Evolutionary conservation across 2,113 vertebrate genomes (phyloP).

Genomic region (Deroptyus accipitrinus): DNA sequence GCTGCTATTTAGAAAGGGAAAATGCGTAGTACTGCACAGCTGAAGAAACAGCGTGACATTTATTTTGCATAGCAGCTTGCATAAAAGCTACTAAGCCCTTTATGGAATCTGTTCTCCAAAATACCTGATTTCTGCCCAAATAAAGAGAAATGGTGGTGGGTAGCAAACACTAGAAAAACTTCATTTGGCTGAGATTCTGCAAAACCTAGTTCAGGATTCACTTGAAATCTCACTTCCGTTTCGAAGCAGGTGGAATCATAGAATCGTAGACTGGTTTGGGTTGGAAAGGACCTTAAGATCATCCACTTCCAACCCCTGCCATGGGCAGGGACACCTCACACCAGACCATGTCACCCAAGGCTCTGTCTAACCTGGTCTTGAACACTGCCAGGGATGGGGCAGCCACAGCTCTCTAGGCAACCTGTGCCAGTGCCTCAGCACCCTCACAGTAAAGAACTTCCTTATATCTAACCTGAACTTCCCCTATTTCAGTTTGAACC

Average conservation of each 20-base stretch:
- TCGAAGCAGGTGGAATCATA: neutral
- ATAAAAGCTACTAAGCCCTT: neutral
- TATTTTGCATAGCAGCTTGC: constrained; percentile 14
- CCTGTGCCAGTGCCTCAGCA: neutral
- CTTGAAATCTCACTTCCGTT: neutral
- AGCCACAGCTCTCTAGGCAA: neutral
- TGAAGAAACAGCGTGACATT: constrained; percentile 41
- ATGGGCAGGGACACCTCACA: neutral
- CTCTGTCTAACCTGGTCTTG: neutral
- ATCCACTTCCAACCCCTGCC: neutral
- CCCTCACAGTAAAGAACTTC: neutral
- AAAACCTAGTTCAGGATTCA: neutral
- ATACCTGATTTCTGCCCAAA: neutral
- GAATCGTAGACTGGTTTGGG: neutral
- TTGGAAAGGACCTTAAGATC: neutral
- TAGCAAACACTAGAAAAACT: neutral
- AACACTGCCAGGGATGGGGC: neutral
- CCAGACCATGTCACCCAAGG: neutral
- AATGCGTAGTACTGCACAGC: neutral
- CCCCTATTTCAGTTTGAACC: neutral
- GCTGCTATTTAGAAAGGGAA: constrained; percentile 52
- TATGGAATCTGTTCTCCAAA: constrained; percentile 13
- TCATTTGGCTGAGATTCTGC: neutral
- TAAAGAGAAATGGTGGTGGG: neutral
- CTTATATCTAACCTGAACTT: neutral